phyloP scores from a whole-genome alignment of 1,140 invertebrate species.

The Pseudomyrmex sp. region DNA sequence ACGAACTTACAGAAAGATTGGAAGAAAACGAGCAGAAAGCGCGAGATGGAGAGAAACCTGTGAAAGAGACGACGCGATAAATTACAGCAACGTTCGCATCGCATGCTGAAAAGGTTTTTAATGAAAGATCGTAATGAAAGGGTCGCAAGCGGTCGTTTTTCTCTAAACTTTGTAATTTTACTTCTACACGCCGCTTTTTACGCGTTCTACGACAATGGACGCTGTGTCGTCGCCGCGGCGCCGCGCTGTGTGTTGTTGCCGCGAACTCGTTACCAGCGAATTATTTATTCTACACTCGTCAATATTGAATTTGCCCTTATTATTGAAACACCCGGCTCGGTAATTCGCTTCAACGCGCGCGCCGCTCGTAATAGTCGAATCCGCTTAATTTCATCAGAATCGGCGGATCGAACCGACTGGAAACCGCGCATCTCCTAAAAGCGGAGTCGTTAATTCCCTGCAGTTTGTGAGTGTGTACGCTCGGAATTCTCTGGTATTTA shows the following conservation, averaged over 20 bases:
- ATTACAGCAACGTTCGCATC: not conserved
- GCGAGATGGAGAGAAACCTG: not conserved
- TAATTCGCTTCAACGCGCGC: conserved; percentile 39
- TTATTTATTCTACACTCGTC: conserved; percentile 54
- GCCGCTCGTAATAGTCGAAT: conserved; percentile 41
- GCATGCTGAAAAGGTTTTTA: conserved; percentile 9
- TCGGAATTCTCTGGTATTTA: not conserved
- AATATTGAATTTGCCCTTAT: conserved; percentile 52
- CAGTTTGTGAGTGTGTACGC: not conserved
- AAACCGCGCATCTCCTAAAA: conserved; percentile 43
- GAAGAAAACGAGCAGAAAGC: not conserved
- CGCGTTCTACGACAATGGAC: conserved; percentile 2
- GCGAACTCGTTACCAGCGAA: conserved; percentile 37
- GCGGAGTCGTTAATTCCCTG: conserved; percentile 6
- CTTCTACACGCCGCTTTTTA: conserved; percentile 5
- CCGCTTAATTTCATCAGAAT: conserved; percentile 55
- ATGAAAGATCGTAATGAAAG: conserved; percentile 28
- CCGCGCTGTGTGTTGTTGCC: not conserved
- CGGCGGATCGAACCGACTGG: conserved; percentile 7
- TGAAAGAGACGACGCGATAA: not conserved
- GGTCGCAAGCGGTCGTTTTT: not conserved
- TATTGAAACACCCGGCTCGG: conserved; percentile 33
- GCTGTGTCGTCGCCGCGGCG: too few species aligned
- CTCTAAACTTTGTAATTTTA: conserved; percentile 8
- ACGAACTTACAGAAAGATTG: not conserved